These are phyloP conservation scores for Volucella inflata DNA, from an alignment of 2,888 invertebrate genomes.

Conservation along the genomic window DNA sequence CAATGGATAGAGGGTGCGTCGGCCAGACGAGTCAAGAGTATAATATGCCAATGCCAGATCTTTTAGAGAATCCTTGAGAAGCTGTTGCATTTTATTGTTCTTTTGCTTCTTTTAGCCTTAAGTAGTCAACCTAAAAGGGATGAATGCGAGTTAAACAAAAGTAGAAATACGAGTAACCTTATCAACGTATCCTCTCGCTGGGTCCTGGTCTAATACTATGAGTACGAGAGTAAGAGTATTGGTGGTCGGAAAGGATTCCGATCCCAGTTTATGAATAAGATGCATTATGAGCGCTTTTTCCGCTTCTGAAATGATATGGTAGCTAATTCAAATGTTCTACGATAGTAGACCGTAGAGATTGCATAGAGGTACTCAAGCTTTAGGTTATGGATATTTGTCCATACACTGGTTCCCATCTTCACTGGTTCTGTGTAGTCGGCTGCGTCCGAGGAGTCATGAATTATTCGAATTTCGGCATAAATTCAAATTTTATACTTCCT, in stretches of 20 bases:
- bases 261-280: slow-evolving; percentile 20
- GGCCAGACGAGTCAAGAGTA: slow-evolving; percentile 25
- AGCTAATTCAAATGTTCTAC: slow-evolving; percentile 62
- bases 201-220: background rate
- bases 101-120: background rate
- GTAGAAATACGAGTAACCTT: slow-evolving; percentile 50
- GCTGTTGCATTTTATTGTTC: slow-evolving; percentile 72
- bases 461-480: slow-evolving; percentile 73
- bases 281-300: slow-evolving; percentile 66
- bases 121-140: background rate
- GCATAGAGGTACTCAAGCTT: background rate
- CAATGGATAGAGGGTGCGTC: background rate
- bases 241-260: background rate
- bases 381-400: too few relatives aligned
- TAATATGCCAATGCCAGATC: slow-evolving; percentile 49
- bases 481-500: slow-evolving; percentile 68
- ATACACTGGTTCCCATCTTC: background rate
- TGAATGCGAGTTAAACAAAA: slow-evolving; percentile 28
- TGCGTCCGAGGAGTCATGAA: slow-evolving; percentile 69
- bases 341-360: background rate
- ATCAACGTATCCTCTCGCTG: slow-evolving; percentile 36
- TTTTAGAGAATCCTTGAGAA: slow-evolving; percentile 58
- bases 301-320: slow-evolving; percentile 66
- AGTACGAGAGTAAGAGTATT: background rate
- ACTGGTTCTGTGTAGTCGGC: background rate